Evolutionary conservation across 2,888 invertebrate genomes (phyloP), one percentile per base, ranked within the genome.

Genomic region (Epistrophe eligans): DNA sequence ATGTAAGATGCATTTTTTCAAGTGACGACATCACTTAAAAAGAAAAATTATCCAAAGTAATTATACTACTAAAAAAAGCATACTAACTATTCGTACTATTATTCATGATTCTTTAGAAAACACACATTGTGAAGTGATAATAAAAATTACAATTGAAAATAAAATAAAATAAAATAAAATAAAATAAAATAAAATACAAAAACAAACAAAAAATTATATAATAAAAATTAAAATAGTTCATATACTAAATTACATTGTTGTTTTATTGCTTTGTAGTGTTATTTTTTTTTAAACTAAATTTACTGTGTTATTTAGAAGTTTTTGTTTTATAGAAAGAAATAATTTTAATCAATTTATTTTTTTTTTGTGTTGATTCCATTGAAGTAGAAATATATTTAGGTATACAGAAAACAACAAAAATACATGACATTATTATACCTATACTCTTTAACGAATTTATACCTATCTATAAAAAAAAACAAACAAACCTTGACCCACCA

Each of bases 71-170:
- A 48, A 35, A 35, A 57, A 17, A 58, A 35, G 62, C 73, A 77
- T 74, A 87, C 85, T 87, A 87, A 83, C 83, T 79, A 83, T 76
- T 87, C 83, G 71, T 76, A 87, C 72, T 87, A 83, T 66, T 66
- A 66, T 72, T 87, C 79, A 82, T 71, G 74, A 83, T 79, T 87
- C 87, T 67, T 67, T 87, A 83, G 74, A 72, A 79, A 74, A 83
- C 87, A 87, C 76, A 82, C 79, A 87, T 79, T 87, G 87, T 87
- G 83, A 87, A 83, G 87, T 87, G 87, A 87, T 87, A 87, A 87
- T 87, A 87, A 73, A 79, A 72, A 67, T 74, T 58, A 55, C 28
- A 77, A 70, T 74, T 58, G 15, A 67, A 73, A 19, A 76, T 50
- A 67, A 67, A 72, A 58, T 62, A 50, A 67, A 72, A 55, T 67